Conservation (phyloP, 30 jellyfish, hydroid and myxozoan genomes). For the Calvadosia cruxmelitensis region DNA sequence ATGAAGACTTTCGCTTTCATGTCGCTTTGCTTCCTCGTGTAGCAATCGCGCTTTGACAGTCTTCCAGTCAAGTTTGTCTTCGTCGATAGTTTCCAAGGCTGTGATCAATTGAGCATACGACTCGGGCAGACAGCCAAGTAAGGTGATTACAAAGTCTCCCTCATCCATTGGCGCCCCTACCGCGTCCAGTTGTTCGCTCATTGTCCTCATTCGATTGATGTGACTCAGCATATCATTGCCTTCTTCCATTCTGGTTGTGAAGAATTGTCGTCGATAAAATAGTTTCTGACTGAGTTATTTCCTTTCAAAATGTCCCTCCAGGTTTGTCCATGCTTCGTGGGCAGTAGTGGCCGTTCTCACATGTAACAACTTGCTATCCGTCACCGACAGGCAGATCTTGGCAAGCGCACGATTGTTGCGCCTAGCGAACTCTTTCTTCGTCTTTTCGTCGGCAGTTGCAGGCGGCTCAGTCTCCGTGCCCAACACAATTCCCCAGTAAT, state of each 20-base stretch:
- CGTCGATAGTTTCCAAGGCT: slow-evolving; percentile 41
- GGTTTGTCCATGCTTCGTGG: slow-evolving; percentile 17
- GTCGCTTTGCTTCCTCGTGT: neutral
- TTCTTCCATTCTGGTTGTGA: slow-evolving; percentile 21
- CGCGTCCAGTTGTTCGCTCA: slow-evolving; percentile 23
- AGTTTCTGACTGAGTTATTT: slow-evolving; percentile 19
- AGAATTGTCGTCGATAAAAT: slow-evolving; percentile 21
- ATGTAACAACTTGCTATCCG: neutral
- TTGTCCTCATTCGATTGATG: slow-evolving; percentile 5
- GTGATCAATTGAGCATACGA: slow-evolving; percentile 8
- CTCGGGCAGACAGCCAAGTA: slow-evolving; percentile 10
- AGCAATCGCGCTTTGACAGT: neutral
- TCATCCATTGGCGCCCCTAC: slow-evolving; percentile 22
- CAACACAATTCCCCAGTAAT: slow-evolving; percentile 1
- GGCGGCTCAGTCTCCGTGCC: slow-evolving; percentile 2
- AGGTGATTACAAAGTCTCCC: slow-evolving; percentile 18
- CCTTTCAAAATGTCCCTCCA: slow-evolving; percentile 15
- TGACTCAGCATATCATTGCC: slow-evolving; percentile 17
- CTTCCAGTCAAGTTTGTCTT: neutral
- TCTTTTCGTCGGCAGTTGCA: neutral
- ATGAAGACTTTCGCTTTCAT: neutral
- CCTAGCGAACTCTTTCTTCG: slow-evolving; percentile 3
- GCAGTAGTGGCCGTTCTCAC: slow-evolving; percentile 17
- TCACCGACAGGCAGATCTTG: slow-evolving; percentile 15
- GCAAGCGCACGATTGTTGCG: slow-evolving; percentile 25